A percentile compares a stretch with the other conserved stretches of the same genome.
Conservation (phyloP, 2,113 vertebrate species). For the Tragelaphus strepsiceros region DNA sequence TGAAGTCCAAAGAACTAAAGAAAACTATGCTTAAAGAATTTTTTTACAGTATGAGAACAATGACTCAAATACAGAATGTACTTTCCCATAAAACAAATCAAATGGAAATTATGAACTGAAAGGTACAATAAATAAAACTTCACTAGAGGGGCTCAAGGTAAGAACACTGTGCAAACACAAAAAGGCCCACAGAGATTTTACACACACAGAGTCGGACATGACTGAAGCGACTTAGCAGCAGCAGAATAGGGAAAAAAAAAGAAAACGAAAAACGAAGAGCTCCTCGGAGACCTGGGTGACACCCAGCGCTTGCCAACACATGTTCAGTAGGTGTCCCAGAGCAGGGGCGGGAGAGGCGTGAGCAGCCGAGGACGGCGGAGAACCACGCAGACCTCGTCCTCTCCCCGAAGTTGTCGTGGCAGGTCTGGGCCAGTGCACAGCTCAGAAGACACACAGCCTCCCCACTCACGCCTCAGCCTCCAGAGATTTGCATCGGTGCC, state of each 20-base stretch:
- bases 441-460: neutral
- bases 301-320: neutral
- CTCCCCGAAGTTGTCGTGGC: rapidly evolving
- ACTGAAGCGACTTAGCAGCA: too few relatives aligned
- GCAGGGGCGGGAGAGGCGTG: neutral
- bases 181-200: neutral
- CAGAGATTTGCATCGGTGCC: rapidly evolving
- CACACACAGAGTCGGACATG: too few relatives aligned
- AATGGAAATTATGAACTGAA: neutral
- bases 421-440: neutral
- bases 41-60: neutral
- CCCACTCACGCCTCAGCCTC: neutral
- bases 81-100: neutral
- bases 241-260: too few relatives aligned
- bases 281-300: neutral
- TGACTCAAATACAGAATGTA: neutral
- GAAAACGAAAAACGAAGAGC: neutral
- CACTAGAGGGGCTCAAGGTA: neutral
- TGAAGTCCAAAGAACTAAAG: neutral
- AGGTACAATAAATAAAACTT: neutral
- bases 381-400: rapidly evolving
- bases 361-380: neutral
- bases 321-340: neutral
- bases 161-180: neutral
- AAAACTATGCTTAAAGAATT: neutral